These are phyloP conservation scores for Malurus cyaneus DNA, from an alignment of 2,113 vertebrate genomes.

Conservation along the genomic window DNA sequence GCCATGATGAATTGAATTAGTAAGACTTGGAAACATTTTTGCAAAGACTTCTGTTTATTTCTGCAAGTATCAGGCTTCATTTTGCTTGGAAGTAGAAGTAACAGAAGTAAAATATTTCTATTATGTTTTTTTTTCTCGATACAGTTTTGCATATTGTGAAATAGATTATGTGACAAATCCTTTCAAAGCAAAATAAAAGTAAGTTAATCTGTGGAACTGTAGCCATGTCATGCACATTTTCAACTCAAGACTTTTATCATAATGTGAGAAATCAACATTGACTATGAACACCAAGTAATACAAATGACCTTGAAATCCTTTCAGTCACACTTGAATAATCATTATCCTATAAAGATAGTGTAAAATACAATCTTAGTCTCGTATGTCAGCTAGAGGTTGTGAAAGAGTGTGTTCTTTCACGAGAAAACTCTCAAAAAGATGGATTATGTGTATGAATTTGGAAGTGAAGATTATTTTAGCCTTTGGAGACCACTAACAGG, in stretches of 20 bases:
- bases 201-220: background rate
- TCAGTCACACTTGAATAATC: background rate
- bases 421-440: background rate
- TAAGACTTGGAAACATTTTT: background rate
- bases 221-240: background rate
- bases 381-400: background rate
- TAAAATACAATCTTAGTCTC: background rate
- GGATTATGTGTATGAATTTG: background rate
- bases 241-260: background rate
- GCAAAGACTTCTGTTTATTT: background rate
- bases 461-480: background rate
- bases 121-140: background rate
- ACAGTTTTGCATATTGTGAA: background rate
- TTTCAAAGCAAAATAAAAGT: background rate
- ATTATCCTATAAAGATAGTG: background rate
- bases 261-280: background rate
- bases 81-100: background rate
- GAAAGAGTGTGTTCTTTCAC: background rate
- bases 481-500: rapidly evolving
- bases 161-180: background rate
- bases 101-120: background rate
- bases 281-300: background rate
- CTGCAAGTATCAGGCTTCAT: background rate
- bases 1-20: background rate
- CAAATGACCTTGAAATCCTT: background rate